Evolutionary conservation across 2,888 invertebrate genomes (phyloP), one percentile per base, ranked within the genome.

Genomic region (Sylvicola cinctus): DNA sequence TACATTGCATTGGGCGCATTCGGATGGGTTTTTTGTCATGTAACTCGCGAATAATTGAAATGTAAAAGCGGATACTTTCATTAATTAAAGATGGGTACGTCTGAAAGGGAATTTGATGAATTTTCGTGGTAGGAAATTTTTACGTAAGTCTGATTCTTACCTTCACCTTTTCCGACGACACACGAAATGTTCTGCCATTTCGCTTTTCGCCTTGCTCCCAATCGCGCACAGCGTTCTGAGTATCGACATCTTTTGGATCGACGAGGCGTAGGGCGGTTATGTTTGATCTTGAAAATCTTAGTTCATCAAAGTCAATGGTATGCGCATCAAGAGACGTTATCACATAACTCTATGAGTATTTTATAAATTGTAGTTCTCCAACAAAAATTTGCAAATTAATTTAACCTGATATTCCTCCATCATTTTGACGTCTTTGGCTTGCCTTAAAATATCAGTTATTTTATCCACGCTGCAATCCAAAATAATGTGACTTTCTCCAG

Each of bases 371-470:
- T n/a, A n/a, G n/a, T n/a, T n/a, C n/a, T n/a, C n/a, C n/a, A n/a
- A n/a, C n/a, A 44, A 44, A 46, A 39, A 52, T 49, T 1, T 13
- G 11, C 32, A 5, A 8, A 3, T 13, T 30, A n/a, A 28, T 7
- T 14, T 10, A 4, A 70, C 70, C 60, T 80, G 77, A 56, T 81
- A 80, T 48, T 78, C 76, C 6, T 76, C 78, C 43, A 85, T 63
- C 58, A 90, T 70, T 44, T 81, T 80, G 16, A 90, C 70, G 54
- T 80, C 72, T 41, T 71, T 66, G 1, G 88, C 84, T 57, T 88
- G 78, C 25, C 64, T 60, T 41, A 83, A 58, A 35, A 83, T 67
- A 25, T 62, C 60, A 3, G 66, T 45, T 16, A 83, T 63, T 45
- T 70, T 70, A n/a, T 73, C 66, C 0, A 70, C 57, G 4, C 70